phyloP scores from a whole-genome alignment of 1,140 invertebrate genomes.

The Musca vetustissima region DNA sequence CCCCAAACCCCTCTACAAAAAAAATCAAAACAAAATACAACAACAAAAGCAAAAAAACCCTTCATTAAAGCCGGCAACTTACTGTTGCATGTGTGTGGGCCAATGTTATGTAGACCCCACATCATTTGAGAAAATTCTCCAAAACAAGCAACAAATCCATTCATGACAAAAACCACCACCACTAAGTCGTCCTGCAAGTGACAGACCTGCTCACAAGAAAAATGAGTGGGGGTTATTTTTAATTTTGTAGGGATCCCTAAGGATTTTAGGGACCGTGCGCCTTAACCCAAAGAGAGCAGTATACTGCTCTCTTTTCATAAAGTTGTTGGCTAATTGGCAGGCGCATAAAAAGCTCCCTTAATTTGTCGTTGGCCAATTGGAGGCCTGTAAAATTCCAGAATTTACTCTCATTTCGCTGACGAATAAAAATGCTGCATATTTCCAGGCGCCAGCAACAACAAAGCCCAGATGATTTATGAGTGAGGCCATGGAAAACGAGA shows the following conservation, averaged over 20 bases:
- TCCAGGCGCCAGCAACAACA: conserved; percentile 33
- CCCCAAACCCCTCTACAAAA: no score
- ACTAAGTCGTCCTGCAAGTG: not conserved
- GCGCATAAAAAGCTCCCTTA: conserved; percentile 46
- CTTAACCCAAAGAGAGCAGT: not conserved
- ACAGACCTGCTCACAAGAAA: no score
- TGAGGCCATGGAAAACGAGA: no score
- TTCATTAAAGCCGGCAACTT: no score
- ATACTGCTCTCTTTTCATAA: not conserved
- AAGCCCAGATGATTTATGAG: no score
- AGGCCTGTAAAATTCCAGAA: conserved; percentile 33
- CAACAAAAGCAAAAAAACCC: no score
- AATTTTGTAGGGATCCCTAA: not conserved
- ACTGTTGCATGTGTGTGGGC: no score
- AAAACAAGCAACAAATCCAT: no score
- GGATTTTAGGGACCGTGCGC: conserved; percentile 8
- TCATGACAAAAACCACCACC: not conserved
- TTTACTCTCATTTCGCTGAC: conserved; percentile 27
- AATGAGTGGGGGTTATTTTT: not conserved
- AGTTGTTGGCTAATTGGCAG: conserved; percentile 29
- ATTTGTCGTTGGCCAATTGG: conserved; percentile 37
- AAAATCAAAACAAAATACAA: no score
- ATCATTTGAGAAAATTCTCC: no score
- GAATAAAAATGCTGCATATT: conserved; percentile 45
- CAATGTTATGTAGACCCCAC: no score